These are phyloP conservation scores for Tetraodon nigroviridis DNA, from an alignment of 2,113 vertebrate species.

Conservation along the genomic window DNA sequence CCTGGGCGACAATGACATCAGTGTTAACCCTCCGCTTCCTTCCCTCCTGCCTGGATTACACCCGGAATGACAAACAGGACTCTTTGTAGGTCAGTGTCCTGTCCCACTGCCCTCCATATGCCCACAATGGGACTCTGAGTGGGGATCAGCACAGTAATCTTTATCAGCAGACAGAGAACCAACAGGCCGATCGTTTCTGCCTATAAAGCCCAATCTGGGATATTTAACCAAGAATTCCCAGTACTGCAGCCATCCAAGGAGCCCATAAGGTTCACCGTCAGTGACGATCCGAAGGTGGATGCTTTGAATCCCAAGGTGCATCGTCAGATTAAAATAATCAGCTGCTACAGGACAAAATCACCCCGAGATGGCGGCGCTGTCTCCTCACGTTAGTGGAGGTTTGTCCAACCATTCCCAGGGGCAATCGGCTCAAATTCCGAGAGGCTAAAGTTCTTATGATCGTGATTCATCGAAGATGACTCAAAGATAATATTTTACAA, in stretches of 20 bases:
- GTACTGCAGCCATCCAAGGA: slow-evolving; percentile 4
- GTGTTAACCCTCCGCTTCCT: slow-evolving; percentile 48
- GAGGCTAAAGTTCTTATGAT: no score
- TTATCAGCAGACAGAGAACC: slow-evolving; percentile 10
- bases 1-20: slow-evolving; percentile 51
- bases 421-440: no score
- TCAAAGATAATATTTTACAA: no score
- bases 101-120: slow-evolving; percentile 49
- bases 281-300: not conserved
- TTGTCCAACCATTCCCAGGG: no score
- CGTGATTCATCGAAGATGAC: no score
- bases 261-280: not conserved
- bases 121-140: slow-evolving; percentile 24
- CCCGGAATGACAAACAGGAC: slow-evolving; percentile 35
- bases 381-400: no score
- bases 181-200: slow-evolving; percentile 1
- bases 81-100: slow-evolving; percentile 53
- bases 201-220: slow-evolving; percentile 24
- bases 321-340: no score
- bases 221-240: not conserved
- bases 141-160: slow-evolving; percentile 29
- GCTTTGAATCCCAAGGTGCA: no score
- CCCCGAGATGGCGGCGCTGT: no score
- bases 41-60: slow-evolving; percentile 10
- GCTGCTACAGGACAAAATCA: no score